Evolutionary conservation across 1,140 invertebrate species (phyloP).

Genomic region (Zaprionus gabonicus): DNA sequence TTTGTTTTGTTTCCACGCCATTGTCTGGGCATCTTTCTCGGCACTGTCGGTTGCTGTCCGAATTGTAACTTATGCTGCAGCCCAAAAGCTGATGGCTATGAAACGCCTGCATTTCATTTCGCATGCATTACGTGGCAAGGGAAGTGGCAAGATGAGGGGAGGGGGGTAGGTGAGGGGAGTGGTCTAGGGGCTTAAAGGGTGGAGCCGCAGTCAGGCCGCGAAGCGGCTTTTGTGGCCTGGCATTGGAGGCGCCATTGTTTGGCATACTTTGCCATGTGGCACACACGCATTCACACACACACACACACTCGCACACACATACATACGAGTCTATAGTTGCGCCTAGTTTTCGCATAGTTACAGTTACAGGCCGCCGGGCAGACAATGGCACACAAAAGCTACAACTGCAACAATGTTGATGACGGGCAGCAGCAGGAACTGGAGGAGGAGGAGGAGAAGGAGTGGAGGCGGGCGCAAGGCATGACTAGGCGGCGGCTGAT

Average conservation of each 20-base stretch:
- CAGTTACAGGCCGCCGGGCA: slow-evolving; percentile 69
- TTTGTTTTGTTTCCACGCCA: slow-evolving; percentile 58
- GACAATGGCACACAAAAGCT: slow-evolving; percentile 68
- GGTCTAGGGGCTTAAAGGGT: not conserved
- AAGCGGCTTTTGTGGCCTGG: slow-evolving; percentile 53
- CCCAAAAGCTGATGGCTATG: slow-evolving; percentile 73
- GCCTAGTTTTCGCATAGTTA: slow-evolving; percentile 73
- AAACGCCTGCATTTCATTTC: slow-evolving; percentile 56
- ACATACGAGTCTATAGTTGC: slow-evolving; percentile 29
- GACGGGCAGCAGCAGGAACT: slow-evolving; percentile 10
- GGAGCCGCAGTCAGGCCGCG: slow-evolving; percentile 14
- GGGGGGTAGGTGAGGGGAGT: not conserved
- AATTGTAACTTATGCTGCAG: slow-evolving; percentile 67
- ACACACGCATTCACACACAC: slow-evolving; percentile 23
- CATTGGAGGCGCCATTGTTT: slow-evolving; percentile 79
- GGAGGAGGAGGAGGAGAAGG: not conserved
- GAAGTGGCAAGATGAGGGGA: not conserved
- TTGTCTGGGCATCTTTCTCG: slow-evolving; percentile 52
- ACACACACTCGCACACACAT: slow-evolving; percentile 27
- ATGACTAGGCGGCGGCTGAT: slow-evolving; percentile 25
- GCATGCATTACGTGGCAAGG: slow-evolving; percentile 38
- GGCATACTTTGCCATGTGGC: slow-evolving; percentile 66
- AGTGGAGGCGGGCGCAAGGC: not conserved
- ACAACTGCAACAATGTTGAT: slow-evolving; percentile 57
- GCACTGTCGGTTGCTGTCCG: slow-evolving; percentile 37